Base-by-base conservation (phyloP, 2,797 vertebrate genomes). In the Myiotriccus ornatus region DNA sequence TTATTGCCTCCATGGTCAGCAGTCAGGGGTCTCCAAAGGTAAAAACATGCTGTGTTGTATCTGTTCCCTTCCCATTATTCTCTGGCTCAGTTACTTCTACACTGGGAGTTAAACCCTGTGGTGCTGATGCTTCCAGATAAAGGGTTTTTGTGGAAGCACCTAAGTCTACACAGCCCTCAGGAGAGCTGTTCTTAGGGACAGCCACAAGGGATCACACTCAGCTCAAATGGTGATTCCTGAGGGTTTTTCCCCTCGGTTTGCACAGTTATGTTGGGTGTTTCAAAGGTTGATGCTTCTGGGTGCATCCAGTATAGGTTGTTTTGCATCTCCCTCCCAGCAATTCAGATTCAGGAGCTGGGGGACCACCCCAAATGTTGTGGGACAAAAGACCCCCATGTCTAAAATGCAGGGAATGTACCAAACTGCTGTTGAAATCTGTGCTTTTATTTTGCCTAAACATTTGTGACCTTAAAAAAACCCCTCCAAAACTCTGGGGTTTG, bases 11-110 rank as follows among this genome's bases (percentile, higher is more conserved):
- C 30, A 0, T 35, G 76, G 93, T 84, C 92, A 92, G 84, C 89
- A 50, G 27, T 10, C 82, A 87, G 87, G 88, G 93, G 73, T 39
- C 91, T 94, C 80, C 89, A 88, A 90, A 94, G 95, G 93, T 93
- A 91, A 88, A 92, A 86, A 22, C 69, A 12, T 39, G 82, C n/a
- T 39, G 34, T 1, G 1, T 34, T 80, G 39, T 64, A 7, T 55
- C 65, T 39, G 34, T 46, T 44, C 47, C 43, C 14, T 84, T 67
- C 37, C 69, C 35, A 7, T 44, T 30, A 13, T 43, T 3, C 43
- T 67, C 56, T 21, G 56, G 56, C 41, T 87, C 15, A 1, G 55
- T 62, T 79, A 13, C 39, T 65, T 86, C 56, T 39, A 0, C 30
- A 0, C 35, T 2, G 32, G 87, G 50, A 80, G 24, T 83, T 49